Evolutionary conservation across 2,113 vertebrate species (phyloP).

Genomic region (Ictalurus punctatus): DNA sequence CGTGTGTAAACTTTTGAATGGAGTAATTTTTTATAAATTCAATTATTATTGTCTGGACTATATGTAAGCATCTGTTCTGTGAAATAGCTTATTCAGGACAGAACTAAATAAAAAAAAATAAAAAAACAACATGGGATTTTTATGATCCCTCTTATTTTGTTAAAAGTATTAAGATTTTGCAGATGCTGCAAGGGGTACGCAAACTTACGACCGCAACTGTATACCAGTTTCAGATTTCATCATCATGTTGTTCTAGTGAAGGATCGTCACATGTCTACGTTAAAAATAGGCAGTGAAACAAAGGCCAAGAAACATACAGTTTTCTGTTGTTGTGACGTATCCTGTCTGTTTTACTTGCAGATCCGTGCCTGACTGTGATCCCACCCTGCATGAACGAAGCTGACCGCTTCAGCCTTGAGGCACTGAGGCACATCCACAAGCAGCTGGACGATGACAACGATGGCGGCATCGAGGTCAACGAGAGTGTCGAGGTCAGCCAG

Average conservation of each 20-base stretch:
- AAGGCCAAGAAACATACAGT: not conserved
- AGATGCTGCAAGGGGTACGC: too few species aligned
- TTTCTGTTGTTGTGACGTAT: not conserved
- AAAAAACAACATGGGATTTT: too few species aligned
- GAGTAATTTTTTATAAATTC: too few species aligned
- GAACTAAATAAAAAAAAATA: too few species aligned
- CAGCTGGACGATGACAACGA: conserved; percentile 99
- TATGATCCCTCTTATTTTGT: too few species aligned
- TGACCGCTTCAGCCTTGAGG: conserved; percentile 92
- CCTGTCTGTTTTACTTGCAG: conserved; percentile 63
- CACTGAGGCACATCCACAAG: conserved; percentile 94
- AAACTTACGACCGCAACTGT: not conserved
- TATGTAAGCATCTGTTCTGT: too few species aligned
- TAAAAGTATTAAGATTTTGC: too few species aligned
- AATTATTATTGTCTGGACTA: too few species aligned
- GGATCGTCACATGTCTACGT: not conserved
- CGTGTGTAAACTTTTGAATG: too few species aligned
- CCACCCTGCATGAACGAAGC: conserved; percentile 91
- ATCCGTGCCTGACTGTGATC: conserved; percentile 84
- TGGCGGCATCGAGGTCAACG: conserved; percentile 95
- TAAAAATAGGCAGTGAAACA: not conserved
- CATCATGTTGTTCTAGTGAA: not conserved
- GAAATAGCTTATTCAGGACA: too few species aligned
- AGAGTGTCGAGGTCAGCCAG: conserved; percentile 92
- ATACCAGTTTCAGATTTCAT: not conserved